phyloP scores from a whole-genome alignment of 1,140 invertebrate genomes.

The Drosophila biarmipes region DNA sequence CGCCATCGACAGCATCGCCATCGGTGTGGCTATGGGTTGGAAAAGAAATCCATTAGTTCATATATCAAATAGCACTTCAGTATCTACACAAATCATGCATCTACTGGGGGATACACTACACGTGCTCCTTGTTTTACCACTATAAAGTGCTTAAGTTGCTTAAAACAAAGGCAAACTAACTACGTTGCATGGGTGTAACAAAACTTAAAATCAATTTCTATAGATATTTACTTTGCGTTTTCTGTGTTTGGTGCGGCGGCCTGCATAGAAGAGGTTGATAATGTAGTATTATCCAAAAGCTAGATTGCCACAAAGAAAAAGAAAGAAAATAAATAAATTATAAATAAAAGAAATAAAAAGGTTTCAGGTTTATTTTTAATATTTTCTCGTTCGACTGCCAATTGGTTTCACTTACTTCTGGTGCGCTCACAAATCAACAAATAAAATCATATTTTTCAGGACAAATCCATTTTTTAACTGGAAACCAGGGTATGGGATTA shows the following conservation, averaged over 20 bases:
- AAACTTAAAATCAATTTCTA: conserved; percentile 68
- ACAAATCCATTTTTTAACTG: conserved; percentile 36
- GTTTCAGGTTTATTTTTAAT: conserved; percentile 10
- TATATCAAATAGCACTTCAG: not conserved
- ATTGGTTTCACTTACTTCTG: conserved; percentile 73
- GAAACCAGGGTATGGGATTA: not conserved
- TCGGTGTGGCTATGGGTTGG: conserved; percentile 78
- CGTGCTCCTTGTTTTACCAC: conserved; percentile 6
- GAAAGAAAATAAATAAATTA: conserved; percentile 54
- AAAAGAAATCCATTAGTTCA: not conserved
- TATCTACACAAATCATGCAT: conserved; percentile 19
- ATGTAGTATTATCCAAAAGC: conserved; percentile 87
- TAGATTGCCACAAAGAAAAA: conserved; percentile 84
- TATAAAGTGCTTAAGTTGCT: conserved; percentile 38
- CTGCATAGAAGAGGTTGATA: conserved; percentile 84
- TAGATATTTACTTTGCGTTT: conserved; percentile 87
- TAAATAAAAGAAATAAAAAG: conserved; percentile 36
- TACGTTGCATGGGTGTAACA: conserved; percentile 35
- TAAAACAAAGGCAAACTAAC: conserved; percentile 1
- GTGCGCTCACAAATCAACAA: conserved; percentile 67
- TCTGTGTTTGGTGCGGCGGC: conserved; percentile 85
- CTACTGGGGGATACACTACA: conserved; percentile 20
- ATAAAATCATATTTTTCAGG: conserved; percentile 49
- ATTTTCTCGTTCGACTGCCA: conserved; percentile 47
- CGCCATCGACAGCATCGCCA: conserved; percentile 85